Evolutionary conservation across 1,140 invertebrate genomes (phyloP), one percentile per base, ranked within the genome.

Genomic region (Octopus bimaculoides): DNA sequence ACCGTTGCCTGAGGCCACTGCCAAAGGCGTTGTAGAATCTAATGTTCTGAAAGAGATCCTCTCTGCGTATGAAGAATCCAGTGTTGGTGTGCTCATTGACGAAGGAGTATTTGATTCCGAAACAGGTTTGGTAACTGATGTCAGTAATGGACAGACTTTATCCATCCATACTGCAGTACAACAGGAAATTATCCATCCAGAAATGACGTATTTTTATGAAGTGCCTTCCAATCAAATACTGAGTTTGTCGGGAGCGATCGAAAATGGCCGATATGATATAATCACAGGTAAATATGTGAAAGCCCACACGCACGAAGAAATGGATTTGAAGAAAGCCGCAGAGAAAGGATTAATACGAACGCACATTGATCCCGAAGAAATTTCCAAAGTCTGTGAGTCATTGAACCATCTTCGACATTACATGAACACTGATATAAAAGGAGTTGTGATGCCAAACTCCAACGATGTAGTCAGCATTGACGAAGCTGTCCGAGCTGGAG

Each of bases 1-100:
- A 5, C 93, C 94, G 17, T 91, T 98, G 14, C 94, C 95, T 91
- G 95, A 97, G 86, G 95, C 96, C 4, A 92, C 96, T 75, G 92
- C 92, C 80, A 91, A 93, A 26, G 96, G 96, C 78, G 93, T 95
- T 55, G 93, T 98, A 75, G 95, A 98, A 91, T 93, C 95, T 0
- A 93, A 96, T 88, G 95, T 95, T 9, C 95, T 95, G 17, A 83
- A 84, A 77, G 77, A 87, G 66, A 84, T 90, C 52, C 78, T 88
- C 5, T 82, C 86, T 41, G 84, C 83, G 5, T 89, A 88, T 78
- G 78, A 85, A 78, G 84, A 86, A 6, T 78, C 79, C 55, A 86
- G 84, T 77, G n/a, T 89, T 4, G 86, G 84, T 10, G 55, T 85
- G 17, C 75, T 87, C 52, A 92, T 98, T 4, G 92, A 94, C 77